phyloP scores from a whole-genome alignment of 2,113 vertebrate species.

The Nipponia nippon region DNA sequence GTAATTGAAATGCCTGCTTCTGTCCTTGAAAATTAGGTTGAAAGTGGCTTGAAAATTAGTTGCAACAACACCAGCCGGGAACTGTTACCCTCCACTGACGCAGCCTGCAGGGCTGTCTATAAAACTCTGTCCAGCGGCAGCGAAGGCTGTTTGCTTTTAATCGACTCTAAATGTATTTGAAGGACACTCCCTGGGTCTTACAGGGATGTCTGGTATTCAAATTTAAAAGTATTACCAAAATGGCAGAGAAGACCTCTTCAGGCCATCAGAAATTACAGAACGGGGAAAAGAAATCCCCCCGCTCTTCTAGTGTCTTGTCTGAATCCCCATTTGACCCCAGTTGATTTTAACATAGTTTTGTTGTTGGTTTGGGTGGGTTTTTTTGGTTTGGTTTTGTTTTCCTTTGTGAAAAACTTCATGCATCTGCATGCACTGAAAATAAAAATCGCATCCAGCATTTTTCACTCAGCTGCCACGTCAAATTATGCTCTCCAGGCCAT shows the following conservation, averaged over 20 bases:
- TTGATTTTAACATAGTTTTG: neutral
- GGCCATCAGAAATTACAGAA: neutral
- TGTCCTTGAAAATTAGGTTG: neutral
- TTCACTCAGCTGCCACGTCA: slow-evolving; percentile 42
- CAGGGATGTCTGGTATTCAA: neutral
- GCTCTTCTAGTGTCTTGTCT: neutral
- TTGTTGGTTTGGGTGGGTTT: neutral
- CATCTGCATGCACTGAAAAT: neutral
- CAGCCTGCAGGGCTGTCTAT: neutral
- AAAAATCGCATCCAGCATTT: slow-evolving; percentile 12
- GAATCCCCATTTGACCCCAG: neutral
- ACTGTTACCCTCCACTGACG: neutral
- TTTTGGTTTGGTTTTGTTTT: neutral
- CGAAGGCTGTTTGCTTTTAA: neutral
- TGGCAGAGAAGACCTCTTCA: neutral
- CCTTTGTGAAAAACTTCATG: neutral
- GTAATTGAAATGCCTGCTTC: neutral
- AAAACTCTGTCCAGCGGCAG: neutral
- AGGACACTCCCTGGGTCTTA: neutral
- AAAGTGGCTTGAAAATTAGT: neutral
- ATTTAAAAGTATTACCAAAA: neutral
- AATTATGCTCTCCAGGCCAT: slow-evolving; percentile 15
- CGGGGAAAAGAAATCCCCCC: neutral
- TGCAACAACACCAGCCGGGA: neutral
- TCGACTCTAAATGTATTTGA: neutral